These are phyloP conservation scores for Cartodere bifasciata DNA, from an alignment of 2,888 invertebrate species.

Conservation along the genomic window DNA sequence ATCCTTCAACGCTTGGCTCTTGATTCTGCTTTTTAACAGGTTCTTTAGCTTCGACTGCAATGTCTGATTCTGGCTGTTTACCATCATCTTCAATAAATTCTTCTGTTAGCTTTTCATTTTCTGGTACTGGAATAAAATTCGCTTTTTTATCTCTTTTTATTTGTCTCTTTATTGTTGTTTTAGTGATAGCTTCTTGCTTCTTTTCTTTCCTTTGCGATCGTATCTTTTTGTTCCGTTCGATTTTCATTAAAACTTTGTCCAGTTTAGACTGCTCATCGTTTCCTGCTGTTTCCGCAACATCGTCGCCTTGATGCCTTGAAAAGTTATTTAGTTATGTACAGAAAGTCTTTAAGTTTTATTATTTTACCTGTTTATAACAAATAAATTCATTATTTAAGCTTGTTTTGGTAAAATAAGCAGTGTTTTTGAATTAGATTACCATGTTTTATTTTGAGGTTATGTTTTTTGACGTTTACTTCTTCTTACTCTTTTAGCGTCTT, in stretches of 20 bases:
- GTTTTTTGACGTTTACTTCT: no score
- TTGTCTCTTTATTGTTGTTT: conserved; percentile 17
- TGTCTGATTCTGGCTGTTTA: conserved; percentile 3
- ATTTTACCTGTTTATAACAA: conserved; percentile 54
- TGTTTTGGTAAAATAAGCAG: no score
- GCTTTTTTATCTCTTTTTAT: conserved; percentile 17
- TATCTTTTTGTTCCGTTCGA: conserved; percentile 43
- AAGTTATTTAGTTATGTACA: conserved; percentile 8
- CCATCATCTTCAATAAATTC: conserved; percentile 7
- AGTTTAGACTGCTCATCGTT: conserved; percentile 43
- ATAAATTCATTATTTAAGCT: conserved; percentile 56
- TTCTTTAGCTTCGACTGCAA: conserved; percentile 13
- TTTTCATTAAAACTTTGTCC: conserved; percentile 45
- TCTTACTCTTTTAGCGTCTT: no score
- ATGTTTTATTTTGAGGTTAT: no score
- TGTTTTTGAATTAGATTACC: no score
- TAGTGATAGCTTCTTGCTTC: conserved; percentile 25
- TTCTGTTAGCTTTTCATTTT: conserved; percentile 20
- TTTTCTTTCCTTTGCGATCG: conserved; percentile 23
- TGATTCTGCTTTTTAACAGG: conserved; percentile 20
- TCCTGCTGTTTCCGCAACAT: conserved; percentile 27
- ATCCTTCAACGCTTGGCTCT: conserved; percentile 35
- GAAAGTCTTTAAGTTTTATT: conserved; percentile 3
- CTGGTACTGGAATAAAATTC: conserved; percentile 18
- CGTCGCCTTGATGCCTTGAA: conserved; percentile 37